Base-by-base conservation (phyloP, 2,888 invertebrate genomes). In the Mamestra brassicae region DNA sequence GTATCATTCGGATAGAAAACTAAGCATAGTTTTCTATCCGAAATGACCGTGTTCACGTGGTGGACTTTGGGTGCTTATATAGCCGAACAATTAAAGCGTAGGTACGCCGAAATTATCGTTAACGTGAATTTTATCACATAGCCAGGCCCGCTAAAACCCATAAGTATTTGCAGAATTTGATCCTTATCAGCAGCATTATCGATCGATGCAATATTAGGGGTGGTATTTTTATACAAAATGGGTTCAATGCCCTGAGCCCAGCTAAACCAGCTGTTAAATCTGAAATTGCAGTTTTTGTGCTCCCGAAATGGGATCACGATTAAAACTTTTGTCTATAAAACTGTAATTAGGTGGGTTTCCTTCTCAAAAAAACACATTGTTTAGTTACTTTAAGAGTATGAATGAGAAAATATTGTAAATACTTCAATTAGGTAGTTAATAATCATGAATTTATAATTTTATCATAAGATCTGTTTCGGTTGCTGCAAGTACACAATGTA, bases 121-220 rank as follows among this genome's bases (percentile, higher is more conserved):
- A 17, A 13, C 4, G n/a, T 42, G 42, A 8, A 58, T 17, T 67
- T 71, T 60, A 50, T 34, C 74, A 57, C 42, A 52, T 8, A 1
- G 50, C 13, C n/a, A 50, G 36, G n/a, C 15, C 42, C 7, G 38
- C 57, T n/a, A 45, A 36, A 66, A 66, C 34, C 38, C 8, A 11
- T 52, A 36, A 54, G 42, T 36, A 6, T 36, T 58, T 38, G 42
- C 50, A 62, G 38, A 76, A 47, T 64, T 54, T 60, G 63, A 58
- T 70, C 8, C 62, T 34, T 76, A 70, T 54, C 78, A 70, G 63
- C 58, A 77, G 63, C 38, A 70, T 36, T 63, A 71, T 71, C 42
- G 78, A 77, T 50, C 50, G 42, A 55, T 77, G 42, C 55, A 55
- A 61, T 55, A 71, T 45, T 66, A 72, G 36, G 65, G 65, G 26